Percentiles rank a stretch among this genome's conserved stretches.
These are phyloP conservation scores for Eolophus roseicapilla DNA, from an alignment of 2,113 vertebrate species.

Conservation along the genomic window DNA sequence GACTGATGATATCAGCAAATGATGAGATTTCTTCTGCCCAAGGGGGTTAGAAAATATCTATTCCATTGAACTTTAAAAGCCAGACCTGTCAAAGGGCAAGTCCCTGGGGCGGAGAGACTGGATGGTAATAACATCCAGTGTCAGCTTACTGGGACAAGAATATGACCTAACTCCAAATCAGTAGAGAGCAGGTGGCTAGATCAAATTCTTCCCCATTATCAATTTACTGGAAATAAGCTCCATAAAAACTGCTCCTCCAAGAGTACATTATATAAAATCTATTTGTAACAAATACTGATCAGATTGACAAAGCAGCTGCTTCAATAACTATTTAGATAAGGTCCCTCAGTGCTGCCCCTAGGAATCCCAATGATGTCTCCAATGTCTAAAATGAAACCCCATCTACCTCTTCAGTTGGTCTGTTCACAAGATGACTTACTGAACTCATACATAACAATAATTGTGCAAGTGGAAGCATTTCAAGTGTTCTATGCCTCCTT, in stretches of 20 bases:
- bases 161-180: slow-evolving; percentile 32
- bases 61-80: slow-evolving; percentile 54
- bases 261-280: not conserved
- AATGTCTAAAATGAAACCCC: not conserved
- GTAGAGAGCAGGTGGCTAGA: slow-evolving; percentile 20
- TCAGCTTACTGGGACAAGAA: slow-evolving; percentile 43
- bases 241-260: not conserved
- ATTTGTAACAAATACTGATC: not conserved
- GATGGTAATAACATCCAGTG: slow-evolving; percentile 41
- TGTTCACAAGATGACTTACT: not conserved
- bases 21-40: slow-evolving; percentile 37
- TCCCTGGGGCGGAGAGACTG: slow-evolving; percentile 18
- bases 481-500: not conserved
- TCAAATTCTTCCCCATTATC: slow-evolving; percentile 27
- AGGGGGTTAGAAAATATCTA: slow-evolving; percentile 31
- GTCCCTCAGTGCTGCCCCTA: not conserved
- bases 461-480: not conserved
- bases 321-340: not conserved
- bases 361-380: not conserved
- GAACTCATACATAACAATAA: not conserved
- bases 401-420: not conserved
- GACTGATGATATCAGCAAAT: slow-evolving; percentile 53
- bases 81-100: slow-evolving; percentile 40
- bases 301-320: not conserved
- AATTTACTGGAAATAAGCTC: slow-evolving; percentile 17